Evolutionary conservation across 2,888 invertebrate genomes (phyloP), one percentile per base, ranked within the genome.

Genomic region (Ypsolopha sequella): DNA sequence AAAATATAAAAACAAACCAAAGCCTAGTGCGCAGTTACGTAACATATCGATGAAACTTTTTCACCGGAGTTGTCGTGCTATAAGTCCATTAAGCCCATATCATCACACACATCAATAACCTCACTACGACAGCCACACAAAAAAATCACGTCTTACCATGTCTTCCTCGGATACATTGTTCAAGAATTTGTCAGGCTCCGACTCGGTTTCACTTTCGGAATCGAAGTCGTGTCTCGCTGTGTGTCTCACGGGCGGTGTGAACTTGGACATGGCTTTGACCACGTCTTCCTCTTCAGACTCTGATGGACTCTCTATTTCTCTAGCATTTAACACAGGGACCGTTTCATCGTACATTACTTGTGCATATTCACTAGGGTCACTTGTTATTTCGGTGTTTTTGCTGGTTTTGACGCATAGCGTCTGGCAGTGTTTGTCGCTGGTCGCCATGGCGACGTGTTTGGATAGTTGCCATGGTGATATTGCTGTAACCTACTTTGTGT

Each of bases 311-410:
- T 88, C 87, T 39, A 89, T 87, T 57, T 91, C 90, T 58, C 80
- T 82, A 0, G 88, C 88, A 59, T 89, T 86, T 51, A 81, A 72
- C 45, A 89, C 89, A 52, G 86, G 82, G 47, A 90, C 88, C 2
- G 87, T 88, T 66, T 90, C 90, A 76, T 91, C 90, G 64, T 88
- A 89, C 87, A 88, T 88, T 52, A 70, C 78, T 61, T 65, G 69
- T 50, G 63, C 68, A 70, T 67, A 62, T 41, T 62, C 62, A 54
- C 56, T 60, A 54, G 50, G 45, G 51, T 56, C 54, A 10, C 14
- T 36, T 41, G 44, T 38, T 49, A 52, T 41, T 53, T 58, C 34
- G 8, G 35, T 52, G 50, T 51, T 56, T 55, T 57, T 61, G 54
- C 65, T 65, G 53, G 54, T 61, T 48, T 55, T 68, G 58, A 68